A percentile compares a stretch with the other conserved stretches of the same genome.
Conservation (phyloP, 2,113 vertebrate species). For the Puntigrus tetrazona region DNA sequence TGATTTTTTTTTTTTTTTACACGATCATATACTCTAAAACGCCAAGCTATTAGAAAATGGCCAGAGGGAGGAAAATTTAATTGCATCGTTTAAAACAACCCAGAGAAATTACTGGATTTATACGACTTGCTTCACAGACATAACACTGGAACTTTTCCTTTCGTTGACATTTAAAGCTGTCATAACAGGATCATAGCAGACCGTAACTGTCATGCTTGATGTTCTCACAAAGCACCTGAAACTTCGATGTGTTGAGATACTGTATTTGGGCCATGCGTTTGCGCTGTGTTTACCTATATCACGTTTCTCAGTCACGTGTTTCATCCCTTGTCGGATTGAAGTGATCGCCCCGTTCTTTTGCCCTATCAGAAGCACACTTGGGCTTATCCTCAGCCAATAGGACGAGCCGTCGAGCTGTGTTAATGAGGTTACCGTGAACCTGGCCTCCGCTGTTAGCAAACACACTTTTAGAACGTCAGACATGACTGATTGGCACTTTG, state of each 20-base stretch:
- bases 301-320: conserved; percentile 59
- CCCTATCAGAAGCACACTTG: conserved; percentile 17
- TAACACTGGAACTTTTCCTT: conserved; percentile 11
- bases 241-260: conserved; percentile 58
- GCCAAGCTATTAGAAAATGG: conserved; percentile 3
- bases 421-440: conserved; percentile 28
- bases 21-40: not conserved
- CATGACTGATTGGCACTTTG: conserved; percentile 62
- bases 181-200: conserved; percentile 39
- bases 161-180: not conserved
- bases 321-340: not conserved
- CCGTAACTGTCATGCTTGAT: conserved; percentile 55
- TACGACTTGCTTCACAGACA: conserved; percentile 2
- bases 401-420: conserved; percentile 46
- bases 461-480: conserved; percentile 66
- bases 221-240: conserved; percentile 50
- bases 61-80: conserved; percentile 36
- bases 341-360: not conserved
- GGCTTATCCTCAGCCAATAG: conserved; percentile 37
- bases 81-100: conserved; percentile 26
- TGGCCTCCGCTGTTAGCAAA: conserved; percentile 52
- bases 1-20: not conserved
- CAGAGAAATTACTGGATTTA: conserved; percentile 26
- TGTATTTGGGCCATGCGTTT: conserved; percentile 44
- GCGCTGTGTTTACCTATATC: conserved; percentile 48